Percentiles rank a stretch among this genome's conserved stretches.
Evolutionary conservation across 2,797 vertebrate species (phyloP).

Genomic region (Melanotaenia maccullochi): DNA sequence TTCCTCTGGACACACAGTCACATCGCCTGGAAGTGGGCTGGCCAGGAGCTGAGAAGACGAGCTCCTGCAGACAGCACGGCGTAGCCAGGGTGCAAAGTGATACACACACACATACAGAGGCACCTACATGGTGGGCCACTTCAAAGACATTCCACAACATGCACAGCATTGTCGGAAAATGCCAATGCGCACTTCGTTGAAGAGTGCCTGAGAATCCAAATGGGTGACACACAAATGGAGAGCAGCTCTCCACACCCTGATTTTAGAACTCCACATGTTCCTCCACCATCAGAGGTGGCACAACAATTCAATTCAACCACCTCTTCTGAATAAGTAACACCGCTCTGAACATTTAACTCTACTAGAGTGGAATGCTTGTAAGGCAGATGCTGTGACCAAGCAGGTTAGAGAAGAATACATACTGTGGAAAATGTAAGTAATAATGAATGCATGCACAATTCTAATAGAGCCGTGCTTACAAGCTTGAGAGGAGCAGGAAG

Average conservation of each 20-base stretch:
- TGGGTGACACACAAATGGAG: slow-evolving; percentile 40
- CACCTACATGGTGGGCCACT: slow-evolving; percentile 82
- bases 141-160: slow-evolving; percentile 85
- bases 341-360: slow-evolving; percentile 9
- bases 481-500: slow-evolving; percentile 69
- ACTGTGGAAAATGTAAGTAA: neutral
- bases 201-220: slow-evolving; percentile 66
- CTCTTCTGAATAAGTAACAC: slow-evolving; percentile 5
- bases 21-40: slow-evolving; percentile 63
- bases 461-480: slow-evolving; percentile 66
- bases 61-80: slow-evolving; percentile 64
- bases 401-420: slow-evolving; percentile 17
- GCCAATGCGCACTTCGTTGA: slow-evolving; percentile 75
- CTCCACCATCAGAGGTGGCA: neutral
- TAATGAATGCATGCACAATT: neutral
- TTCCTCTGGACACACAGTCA: slow-evolving; percentile 28
- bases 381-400: neutral
- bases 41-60: slow-evolving; percentile 63
- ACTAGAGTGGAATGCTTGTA: neutral
- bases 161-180: slow-evolving; percentile 81
- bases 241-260: neutral
- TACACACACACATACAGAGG: slow-evolving; percentile 33
- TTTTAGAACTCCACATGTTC: slow-evolving; percentile 14
- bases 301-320: neutral
- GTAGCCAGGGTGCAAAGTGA: slow-evolving; percentile 32